These are phyloP conservation scores for Stictocephala bisonia DNA, from an alignment of 2,888 invertebrate species.

Conservation along the genomic window DNA sequence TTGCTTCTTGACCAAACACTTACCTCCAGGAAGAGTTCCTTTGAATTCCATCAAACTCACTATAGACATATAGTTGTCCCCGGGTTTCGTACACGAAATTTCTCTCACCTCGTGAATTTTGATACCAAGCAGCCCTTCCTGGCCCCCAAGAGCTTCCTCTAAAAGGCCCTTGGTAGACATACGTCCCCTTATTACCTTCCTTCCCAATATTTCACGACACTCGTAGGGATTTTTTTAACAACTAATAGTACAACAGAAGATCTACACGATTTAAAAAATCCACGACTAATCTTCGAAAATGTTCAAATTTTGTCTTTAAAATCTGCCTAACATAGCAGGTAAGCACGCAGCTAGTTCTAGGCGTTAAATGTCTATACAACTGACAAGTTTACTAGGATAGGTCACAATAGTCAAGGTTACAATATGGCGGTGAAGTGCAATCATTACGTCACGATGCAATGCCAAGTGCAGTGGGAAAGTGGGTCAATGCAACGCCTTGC, in stretches of 20 bases:
- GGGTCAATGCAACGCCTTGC: slow-evolving; percentile 1
- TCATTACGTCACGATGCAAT: slow-evolving; percentile 21
- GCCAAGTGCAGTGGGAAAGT: slow-evolving; percentile 36
- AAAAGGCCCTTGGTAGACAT: too few relatives aligned
- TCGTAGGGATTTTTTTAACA: too few relatives aligned
- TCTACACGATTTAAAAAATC: too few relatives aligned
- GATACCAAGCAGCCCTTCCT: background rate
- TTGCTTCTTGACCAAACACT: too few relatives aligned
- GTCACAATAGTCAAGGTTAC: slow-evolving; percentile 3
- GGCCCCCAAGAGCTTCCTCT: background rate
- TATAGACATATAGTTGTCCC: slow-evolving; percentile 24
- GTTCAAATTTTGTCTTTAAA: too few relatives aligned
- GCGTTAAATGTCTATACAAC: background rate
- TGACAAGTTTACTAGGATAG: background rate
- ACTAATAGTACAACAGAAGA: too few relatives aligned
- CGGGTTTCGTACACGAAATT: slow-evolving; percentile 3
- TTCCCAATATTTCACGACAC: too few relatives aligned
- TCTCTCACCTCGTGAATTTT: background rate
- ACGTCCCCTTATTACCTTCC: too few relatives aligned
- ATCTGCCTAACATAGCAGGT: too few relatives aligned
- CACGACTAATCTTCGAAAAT: too few relatives aligned
- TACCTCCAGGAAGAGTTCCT: background rate
- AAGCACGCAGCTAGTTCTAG: background rate
- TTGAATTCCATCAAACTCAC: background rate
- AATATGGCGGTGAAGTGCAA: slow-evolving; percentile 34